Evolutionary conservation across 1,140 invertebrate species (phyloP), one percentile per base, ranked within the genome.

Genomic region (Melitaea cinxia): DNA sequence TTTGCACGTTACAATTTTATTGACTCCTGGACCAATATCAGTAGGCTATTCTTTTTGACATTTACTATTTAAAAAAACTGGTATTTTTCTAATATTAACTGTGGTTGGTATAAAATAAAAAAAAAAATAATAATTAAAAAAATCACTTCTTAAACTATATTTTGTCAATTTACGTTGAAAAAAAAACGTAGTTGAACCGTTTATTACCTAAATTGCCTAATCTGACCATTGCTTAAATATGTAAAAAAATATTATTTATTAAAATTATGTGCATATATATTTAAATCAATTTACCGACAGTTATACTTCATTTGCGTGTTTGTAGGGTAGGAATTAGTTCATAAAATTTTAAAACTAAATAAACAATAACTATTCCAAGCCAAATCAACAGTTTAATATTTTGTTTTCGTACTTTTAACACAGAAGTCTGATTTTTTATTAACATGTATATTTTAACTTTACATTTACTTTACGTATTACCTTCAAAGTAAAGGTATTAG

Each of bases 21-120:
- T 17, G 17, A 47, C 19, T 19, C 12, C 19, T 47, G 42, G 42
- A 47, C 42, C 42, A 47, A 47, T 47, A 7, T 47, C 21, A 21
- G 42, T 23, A 23, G 17, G 9, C 42, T 47, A 24, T 24, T 47
- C 14, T 17, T 0, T 42, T 7, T 12, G 10, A 23, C 6, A 23
- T 47, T 47, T 47, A n/a, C 2, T 12, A 12, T 12, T 15, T 0
- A 39, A 47, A 23, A 47, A 45, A 5, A 23, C 17, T 10, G 10
- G 23, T 1, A 21, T 45, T 2, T 45, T 45, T 45, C 7, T 45
- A 21, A 14, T 39, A 4, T 39, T 39, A 6, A 2, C n/a, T 15
- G 35, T 39, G 35, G 14, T 14, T 39, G 35, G 14, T 14, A 39
- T 39, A 39, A 39, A 39, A 39, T 2, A 39, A 4, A 39, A 2